These are phyloP conservation scores for Molorchus minor DNA, from an alignment of 2,888 invertebrate species.

Conservation along the genomic window DNA sequence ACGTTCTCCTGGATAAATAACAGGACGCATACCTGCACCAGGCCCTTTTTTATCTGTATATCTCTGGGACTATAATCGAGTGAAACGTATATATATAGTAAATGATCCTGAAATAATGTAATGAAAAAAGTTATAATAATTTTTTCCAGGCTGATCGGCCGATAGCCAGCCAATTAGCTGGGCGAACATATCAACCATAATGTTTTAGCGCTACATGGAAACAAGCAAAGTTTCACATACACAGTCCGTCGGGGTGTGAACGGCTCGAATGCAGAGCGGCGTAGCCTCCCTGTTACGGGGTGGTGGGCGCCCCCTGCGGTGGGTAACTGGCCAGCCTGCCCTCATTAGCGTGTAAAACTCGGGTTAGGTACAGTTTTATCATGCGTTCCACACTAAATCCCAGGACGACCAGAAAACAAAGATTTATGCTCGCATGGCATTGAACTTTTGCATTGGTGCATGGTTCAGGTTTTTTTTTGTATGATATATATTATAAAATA, in stretches of 20 bases:
- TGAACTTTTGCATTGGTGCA: constrained; percentile 37
- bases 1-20: too few relatives aligned
- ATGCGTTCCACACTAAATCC: constrained; percentile 54
- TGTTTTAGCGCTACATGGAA: constrained; percentile 29
- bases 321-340: constrained; percentile 64
- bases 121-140: constrained; percentile 5
- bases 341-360: constrained; percentile 65
- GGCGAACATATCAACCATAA: constrained; percentile 27
- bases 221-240: constrained; percentile 32
- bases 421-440: constrained; percentile 48
- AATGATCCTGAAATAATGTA: too few relatives aligned
- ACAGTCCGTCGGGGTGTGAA: constrained; percentile 16
- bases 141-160: constrained; percentile 22
- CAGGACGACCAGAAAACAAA: constrained; percentile 42
- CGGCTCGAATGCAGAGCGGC: constrained; percentile 29
- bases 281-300: constrained; percentile 35
- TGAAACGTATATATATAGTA: too few relatives aligned
- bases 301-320: constrained; percentile 57
- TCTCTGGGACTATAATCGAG: too few relatives aligned
- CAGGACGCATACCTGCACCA: too few relatives aligned
- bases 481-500: too few relatives aligned
- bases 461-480: constrained; percentile 15
- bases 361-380: constrained; percentile 63
- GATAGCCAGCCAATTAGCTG: constrained; percentile 31
- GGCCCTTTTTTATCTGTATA: too few relatives aligned